Evolutionary conservation across 2,888 invertebrate species (phyloP).

Genomic region (Polyommatus iphigenia): DNA sequence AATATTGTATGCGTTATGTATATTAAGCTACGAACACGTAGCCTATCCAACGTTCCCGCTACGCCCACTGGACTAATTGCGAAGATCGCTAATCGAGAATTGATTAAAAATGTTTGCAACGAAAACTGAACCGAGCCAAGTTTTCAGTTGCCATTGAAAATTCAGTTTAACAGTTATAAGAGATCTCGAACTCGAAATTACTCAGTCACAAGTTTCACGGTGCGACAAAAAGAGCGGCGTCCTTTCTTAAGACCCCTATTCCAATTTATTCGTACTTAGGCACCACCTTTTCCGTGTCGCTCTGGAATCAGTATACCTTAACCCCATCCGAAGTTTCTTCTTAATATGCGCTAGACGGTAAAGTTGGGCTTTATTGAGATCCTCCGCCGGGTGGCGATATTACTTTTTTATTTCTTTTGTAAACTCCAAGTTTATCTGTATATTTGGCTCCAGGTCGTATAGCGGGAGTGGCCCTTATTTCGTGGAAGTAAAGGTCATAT

Average conservation of each 20-base stretch:
- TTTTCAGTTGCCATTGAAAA: constrained; percentile 58
- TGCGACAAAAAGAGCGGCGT: constrained; percentile 40
- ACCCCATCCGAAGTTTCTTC: constrained; percentile 71
- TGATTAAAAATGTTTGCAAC: constrained; percentile 39
- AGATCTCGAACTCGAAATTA: constrained; percentile 37
- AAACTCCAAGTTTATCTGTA: not conserved
- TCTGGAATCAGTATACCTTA: constrained; percentile 64
- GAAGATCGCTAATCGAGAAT: constrained; percentile 25
- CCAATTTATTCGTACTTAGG: constrained; percentile 61
- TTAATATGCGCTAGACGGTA: constrained; percentile 55
- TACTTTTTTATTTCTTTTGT: constrained; percentile 55
- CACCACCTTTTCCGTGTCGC: constrained; percentile 67
- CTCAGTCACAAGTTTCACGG: constrained; percentile 41
- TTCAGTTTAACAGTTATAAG: constrained; percentile 43
- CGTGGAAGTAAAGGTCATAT: not conserved
- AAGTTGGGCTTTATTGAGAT: constrained; percentile 47
- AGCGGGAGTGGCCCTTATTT: not conserved
- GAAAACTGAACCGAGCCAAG: constrained; percentile 22
- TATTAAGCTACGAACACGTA: no score
- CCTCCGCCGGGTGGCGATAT: constrained; percentile 48
- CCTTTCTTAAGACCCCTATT: constrained; percentile 47
- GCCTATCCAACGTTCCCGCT: not conserved
- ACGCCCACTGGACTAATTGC: not conserved
- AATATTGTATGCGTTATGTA: no score
- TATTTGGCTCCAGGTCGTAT: not conserved